phyloP scores from a whole-genome alignment of 2,113 vertebrate species.

The Otis tarda region DNA sequence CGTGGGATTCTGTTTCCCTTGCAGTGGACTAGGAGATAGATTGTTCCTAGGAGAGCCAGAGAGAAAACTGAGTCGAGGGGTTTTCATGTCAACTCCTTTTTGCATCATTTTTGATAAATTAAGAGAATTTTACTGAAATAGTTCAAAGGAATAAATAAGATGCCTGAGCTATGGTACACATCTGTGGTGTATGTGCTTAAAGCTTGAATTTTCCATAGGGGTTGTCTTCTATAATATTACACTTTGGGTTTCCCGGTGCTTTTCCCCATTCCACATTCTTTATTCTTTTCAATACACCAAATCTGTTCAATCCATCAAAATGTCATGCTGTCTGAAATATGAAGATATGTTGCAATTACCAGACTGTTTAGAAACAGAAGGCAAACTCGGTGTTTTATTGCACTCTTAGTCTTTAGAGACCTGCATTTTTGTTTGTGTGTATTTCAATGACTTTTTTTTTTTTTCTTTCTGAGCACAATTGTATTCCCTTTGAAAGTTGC shows the following conservation, averaged over 20 bases:
- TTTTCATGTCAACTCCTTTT: constrained; percentile 32
- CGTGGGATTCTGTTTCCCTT: background rate
- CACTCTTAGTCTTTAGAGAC: background rate
- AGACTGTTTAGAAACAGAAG: constrained; percentile 31
- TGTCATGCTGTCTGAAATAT: background rate
- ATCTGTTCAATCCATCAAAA: constrained; percentile 52
- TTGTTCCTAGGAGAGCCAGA: background rate
- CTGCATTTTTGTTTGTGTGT: background rate
- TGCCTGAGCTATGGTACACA: background rate
- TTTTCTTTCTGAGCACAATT: background rate
- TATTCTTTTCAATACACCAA: background rate
- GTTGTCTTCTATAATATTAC: background rate
- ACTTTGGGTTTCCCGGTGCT: background rate
- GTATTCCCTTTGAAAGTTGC: background rate
- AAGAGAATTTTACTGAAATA: background rate
- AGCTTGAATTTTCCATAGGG: constrained; percentile 9
- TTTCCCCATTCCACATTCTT: background rate
- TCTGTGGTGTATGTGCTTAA: background rate
- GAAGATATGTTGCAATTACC: background rate
- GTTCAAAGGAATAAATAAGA: constrained; percentile 26
- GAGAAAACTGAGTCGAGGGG: background rate
- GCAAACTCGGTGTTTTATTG: background rate
- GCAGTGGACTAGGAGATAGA: background rate
- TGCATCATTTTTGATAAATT: constrained; percentile 8
- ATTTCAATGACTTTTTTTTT: background rate